These are phyloP conservation scores for Todiramphus saurophagus DNA, from an alignment of 2,113 vertebrate species.

Conservation along the genomic window DNA sequence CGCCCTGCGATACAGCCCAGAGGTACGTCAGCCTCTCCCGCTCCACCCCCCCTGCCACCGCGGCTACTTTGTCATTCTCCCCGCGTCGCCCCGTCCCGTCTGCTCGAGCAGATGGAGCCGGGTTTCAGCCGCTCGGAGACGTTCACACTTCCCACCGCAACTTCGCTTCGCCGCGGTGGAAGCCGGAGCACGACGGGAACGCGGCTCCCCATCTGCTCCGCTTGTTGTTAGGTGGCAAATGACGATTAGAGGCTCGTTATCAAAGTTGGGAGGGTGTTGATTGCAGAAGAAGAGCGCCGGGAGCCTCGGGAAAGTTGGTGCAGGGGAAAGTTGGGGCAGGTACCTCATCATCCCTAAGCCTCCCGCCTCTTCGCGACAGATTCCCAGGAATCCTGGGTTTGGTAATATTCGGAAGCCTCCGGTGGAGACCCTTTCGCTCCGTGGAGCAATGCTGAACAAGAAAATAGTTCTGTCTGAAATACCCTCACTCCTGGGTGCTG, in stretches of 20 bases:
- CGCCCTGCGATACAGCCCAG: conserved; percentile 89
- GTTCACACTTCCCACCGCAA: conserved; percentile 54
- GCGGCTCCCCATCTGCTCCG: conserved; percentile 25
- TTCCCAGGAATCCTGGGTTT: neutral
- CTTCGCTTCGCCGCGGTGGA: conserved; percentile 10
- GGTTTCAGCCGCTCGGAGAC: neutral
- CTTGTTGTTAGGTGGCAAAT: neutral
- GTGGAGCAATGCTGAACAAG: rapidly evolving
- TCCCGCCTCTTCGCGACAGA: neutral
- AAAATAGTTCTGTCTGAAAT: neutral
- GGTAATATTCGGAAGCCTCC: neutral
- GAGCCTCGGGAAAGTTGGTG: neutral
- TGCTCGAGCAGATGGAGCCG: conserved; percentile 58
- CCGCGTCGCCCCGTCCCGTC: neutral
- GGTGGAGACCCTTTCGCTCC: neutral
- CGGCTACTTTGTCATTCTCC: neutral
- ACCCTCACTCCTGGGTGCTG: neutral
- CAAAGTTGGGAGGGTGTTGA: neutral
- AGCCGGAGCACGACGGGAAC: conserved; percentile 22
- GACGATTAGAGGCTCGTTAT: conserved; percentile 19
- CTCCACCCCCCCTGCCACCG: neutral
- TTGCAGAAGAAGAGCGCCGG: neutral
- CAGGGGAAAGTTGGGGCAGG: neutral
- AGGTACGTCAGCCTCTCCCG: conserved; percentile 72
- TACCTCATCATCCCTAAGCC: neutral